Conservation (phyloP, 1,140 invertebrate species). For the Vanessa tameamea region DNA sequence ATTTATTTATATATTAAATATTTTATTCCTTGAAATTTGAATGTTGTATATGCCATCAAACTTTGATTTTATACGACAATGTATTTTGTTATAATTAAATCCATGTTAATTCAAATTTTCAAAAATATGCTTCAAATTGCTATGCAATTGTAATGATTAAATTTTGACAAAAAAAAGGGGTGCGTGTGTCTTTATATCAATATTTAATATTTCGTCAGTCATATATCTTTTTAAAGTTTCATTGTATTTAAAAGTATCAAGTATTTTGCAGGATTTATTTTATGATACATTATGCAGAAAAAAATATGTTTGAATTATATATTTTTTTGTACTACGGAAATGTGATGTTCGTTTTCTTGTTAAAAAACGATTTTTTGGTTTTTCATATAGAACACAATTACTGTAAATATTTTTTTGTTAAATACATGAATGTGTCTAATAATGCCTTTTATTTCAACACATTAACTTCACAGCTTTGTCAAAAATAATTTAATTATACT, state of each 20-base stretch:
- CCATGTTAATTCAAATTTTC: not conserved
- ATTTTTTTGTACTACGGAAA: not conserved
- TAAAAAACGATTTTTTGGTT: conserved; percentile 8
- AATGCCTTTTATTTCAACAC: not conserved
- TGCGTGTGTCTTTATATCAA: no score
- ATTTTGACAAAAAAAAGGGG: no score
- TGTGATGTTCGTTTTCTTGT: conserved; percentile 3
- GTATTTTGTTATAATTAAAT: no score
- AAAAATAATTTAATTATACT: no score
- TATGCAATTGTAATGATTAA: not conserved
- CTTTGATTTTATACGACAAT: no score
- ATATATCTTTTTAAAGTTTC: no score
- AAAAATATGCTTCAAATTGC: not conserved
- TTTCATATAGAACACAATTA: conserved; percentile 41
- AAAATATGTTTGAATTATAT: not conserved
- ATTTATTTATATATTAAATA: conserved; percentile 5
- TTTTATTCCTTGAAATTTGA: not conserved
- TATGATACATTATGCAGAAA: no score
- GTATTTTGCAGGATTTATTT: no score
- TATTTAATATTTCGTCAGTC: no score
- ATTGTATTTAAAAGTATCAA: no score
- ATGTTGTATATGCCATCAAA: no score
- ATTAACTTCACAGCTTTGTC: not conserved
- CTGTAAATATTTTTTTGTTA: conserved; percentile 51
- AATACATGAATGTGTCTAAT: conserved; percentile 41